These are phyloP conservation scores for Myzus persicae DNA, from an alignment of 1,140 invertebrate genomes.

Conservation along the genomic window DNA sequence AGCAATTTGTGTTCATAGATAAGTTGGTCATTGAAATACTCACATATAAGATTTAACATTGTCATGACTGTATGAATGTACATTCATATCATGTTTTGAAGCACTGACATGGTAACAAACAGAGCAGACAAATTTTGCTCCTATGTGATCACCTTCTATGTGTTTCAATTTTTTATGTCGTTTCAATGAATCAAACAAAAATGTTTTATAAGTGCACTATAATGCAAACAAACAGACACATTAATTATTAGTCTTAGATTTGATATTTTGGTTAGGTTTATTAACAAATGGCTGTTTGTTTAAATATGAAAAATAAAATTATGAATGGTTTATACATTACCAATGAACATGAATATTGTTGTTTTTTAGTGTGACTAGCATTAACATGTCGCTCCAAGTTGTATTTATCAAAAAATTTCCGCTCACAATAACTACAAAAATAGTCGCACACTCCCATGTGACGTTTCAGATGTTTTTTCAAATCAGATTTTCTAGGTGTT, in stretches of 20 bases:
- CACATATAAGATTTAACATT: slow-evolving; percentile 42
- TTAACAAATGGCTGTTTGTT: not conserved
- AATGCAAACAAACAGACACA: not conserved
- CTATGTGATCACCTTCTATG: not conserved
- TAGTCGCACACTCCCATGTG: slow-evolving; percentile 38
- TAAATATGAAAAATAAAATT: not conserved
- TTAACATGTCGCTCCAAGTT: slow-evolving; percentile 50
- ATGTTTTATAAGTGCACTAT: slow-evolving; percentile 38
- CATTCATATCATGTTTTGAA: slow-evolving; percentile 38
- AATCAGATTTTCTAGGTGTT: slow-evolving; percentile 40
- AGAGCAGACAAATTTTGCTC: slow-evolving; percentile 21
- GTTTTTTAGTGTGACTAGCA: slow-evolving; percentile 51
- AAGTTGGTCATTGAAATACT: not conserved
- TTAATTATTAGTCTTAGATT: not conserved
- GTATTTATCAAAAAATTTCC: slow-evolving; percentile 57
- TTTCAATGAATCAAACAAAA: slow-evolving; percentile 51
- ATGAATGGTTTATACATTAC: not conserved
- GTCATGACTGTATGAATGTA: slow-evolving; percentile 29
- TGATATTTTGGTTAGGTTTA: not conserved
- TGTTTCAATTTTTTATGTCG: slow-evolving; percentile 49
- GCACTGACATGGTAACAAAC: slow-evolving; percentile 43
- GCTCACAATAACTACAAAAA: slow-evolving; percentile 30
- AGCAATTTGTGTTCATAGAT: not conserved
- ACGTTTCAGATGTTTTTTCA: slow-evolving; percentile 55
- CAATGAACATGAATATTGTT: slow-evolving; percentile 40